Evolutionary conservation across 2,797 vertebrate species (phyloP), one percentile per base, ranked within the genome.

Genomic region (Triplophysa yarkandensis): DNA sequence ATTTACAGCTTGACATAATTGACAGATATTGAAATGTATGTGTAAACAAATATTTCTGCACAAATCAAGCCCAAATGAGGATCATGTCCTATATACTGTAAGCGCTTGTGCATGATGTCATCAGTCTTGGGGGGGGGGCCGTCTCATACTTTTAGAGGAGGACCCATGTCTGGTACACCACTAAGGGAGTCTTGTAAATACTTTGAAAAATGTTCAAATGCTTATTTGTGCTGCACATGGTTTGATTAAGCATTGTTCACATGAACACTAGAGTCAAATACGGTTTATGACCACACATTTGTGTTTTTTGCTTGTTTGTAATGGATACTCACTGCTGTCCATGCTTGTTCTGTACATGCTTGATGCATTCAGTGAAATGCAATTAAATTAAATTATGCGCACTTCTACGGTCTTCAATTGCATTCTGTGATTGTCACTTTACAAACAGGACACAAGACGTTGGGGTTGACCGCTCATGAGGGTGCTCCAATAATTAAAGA

Each of bases 381-480:
- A 27, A 62, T 72, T 25, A 41, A 76, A 80, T 76, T 83, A 83
- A 83, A 83, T 81, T 79, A 80, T 82, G 62, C 77, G 77, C 11
- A 81, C 44, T 65, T 57, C 46, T 48, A 70, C 28, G 1, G 52
- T 13, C 55, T 65, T 48, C 25, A 8, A 36, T 46, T 36, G 71
- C 48, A n/a, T 61, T n/a, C 17, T 43, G 44, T 60, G 50, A 39
- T 25, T 55, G 27, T 39, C 52, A 27, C 27, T 39, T 32, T 63
- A 10, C n/a, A n/a, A n/a, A n/a, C 2, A 30, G 23, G 7, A 11
- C 11, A 25, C 25, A 17, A 10, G 23, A 41, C 3, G 1, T 21
- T 28, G 41, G 30, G 13, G 14, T 27, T 11, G 34, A 32, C 25
- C 32, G 54, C 68, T 43, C 62, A 17, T 13, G n/a, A 48, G 60